Evolutionary conservation across 2,888 invertebrate species (phyloP).

Genomic region (Hemithea aestivaria): DNA sequence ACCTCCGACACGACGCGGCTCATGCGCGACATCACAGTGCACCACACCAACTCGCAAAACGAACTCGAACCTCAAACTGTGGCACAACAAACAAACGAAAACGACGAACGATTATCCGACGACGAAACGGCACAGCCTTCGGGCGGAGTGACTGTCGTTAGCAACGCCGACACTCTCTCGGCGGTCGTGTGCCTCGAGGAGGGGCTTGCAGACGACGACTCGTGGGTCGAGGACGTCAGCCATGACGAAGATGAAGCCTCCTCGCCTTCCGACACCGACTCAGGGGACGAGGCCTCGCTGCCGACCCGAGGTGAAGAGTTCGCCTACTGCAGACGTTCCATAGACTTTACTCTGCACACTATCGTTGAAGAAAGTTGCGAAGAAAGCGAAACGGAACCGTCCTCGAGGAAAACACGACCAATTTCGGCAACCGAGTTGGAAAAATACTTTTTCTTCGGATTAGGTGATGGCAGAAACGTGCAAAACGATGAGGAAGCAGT

Average conservation of each 20-base stretch:
- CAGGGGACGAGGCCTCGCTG: constrained; percentile 83
- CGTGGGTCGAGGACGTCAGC: constrained; percentile 94
- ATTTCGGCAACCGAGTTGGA: constrained; percentile 91
- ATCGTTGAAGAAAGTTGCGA: constrained; percentile 97
- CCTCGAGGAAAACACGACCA: constrained; percentile 81
- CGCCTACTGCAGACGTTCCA: constrained; percentile 87
- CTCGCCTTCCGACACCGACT: constrained; percentile 84
- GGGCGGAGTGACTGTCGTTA: constrained; percentile 83
- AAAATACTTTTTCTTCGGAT: constrained; percentile 93
- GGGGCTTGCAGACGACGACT: constrained; percentile 93
- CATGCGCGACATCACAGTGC: constrained; percentile 82
- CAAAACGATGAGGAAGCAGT: constrained; percentile 81
- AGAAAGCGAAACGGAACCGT: constrained; percentile 91
- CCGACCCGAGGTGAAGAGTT: constrained; percentile 89
- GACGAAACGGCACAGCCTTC: constrained; percentile 70
- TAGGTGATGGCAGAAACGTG: constrained; percentile 84
- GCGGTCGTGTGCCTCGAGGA: constrained; percentile 89
- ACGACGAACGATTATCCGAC: constrained; percentile 66
- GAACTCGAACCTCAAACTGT: constrained; percentile 50
- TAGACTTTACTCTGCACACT: constrained; percentile 94
- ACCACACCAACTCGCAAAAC: constrained; percentile 82
- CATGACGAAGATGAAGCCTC: constrained; percentile 87
- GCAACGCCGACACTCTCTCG: constrained; percentile 84
- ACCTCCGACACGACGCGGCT: constrained; percentile 87
- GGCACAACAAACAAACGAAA: constrained; percentile 55